Percentiles rank a stretch among this genome's conserved stretches.
These are phyloP conservation scores for Megathymus violae DNA, from an alignment of 1,140 invertebrate genomes.

Conservation along the genomic window DNA sequence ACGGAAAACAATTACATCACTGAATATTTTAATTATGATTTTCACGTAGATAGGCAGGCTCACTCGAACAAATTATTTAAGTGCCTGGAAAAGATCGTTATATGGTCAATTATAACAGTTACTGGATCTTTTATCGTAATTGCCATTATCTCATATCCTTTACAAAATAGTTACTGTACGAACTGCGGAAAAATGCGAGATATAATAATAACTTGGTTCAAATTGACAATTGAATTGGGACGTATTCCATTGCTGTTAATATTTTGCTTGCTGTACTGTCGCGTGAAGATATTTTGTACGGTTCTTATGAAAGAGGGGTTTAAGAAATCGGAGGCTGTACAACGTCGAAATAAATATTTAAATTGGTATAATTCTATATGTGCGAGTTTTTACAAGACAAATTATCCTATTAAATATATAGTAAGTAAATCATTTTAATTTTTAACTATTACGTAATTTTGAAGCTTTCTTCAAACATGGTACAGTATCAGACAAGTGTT, in stretches of 20 bases:
- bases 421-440: background rate
- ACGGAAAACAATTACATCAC: background rate
- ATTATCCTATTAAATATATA: slow-evolving; percentile 4
- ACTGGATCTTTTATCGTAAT: background rate
- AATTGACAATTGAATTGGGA: background rate
- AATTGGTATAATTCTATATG: background rate
- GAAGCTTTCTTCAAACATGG: background rate
- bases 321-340: background rate
- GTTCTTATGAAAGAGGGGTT: background rate
- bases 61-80: background rate
- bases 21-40: background rate
- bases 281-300: slow-evolving; percentile 5
- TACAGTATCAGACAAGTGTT: too few relatives aligned
- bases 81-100: background rate
- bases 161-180: background rate
- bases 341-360: background rate
- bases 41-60: background rate
- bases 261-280: slow-evolving; percentile 1
- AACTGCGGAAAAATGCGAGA: background rate
- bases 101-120: background rate
- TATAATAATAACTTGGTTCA: background rate
- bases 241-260: slow-evolving; percentile 1
- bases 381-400: background rate
- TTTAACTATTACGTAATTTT: too few relatives aligned
- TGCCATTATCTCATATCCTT: background rate